Evolutionary conservation across 2,113 vertebrate genomes (phyloP), one percentile per base, ranked within the genome.

Genomic region (Cyprinodon tularosa): DNA sequence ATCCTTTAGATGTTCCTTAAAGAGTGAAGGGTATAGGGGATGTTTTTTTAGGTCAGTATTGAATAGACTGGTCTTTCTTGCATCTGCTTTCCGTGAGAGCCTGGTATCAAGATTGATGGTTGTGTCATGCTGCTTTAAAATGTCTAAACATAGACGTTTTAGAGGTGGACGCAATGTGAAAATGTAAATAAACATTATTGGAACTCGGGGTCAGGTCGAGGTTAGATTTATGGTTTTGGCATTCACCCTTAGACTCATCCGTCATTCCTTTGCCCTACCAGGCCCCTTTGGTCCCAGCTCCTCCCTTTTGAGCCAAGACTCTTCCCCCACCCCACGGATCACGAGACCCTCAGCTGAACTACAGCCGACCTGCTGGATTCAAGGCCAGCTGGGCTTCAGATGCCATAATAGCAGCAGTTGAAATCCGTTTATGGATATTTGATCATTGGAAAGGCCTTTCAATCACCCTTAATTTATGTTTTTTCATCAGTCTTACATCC

Each of bases 261-360:
- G 94, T 97, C 96, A 96, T 96, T 90, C 72, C 80, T 88, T 94
- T 91, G 87, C 91, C 84, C 86, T 44, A 77, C 85, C 78, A 72
- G 80, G 71, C 71, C 76, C 50, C 71, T 64, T 74, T 9, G n/a
- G 74, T 78, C 76, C 62, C 80, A 53, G 48, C 85, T 82, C 66
- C 84, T 88, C 75, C 76, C 45, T 47, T 74, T 72, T 0, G 1
- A 62, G 78, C 84, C 80, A 85, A 86, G 82, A 63, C 90, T 81
- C 88, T 77, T 91, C 93, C 92, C 84, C 84, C 76, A 65, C 38
- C 40, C 79, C 62, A 57, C 9, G 37, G 93, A 94, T 94, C 93
- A 95, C 90, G 93, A 95, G 95, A 96, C 95, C 95, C 95, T 95
- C 91, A 90, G 93, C 95, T 97, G 96, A 96, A 97, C 96, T 94